These are phyloP conservation scores for Brachyptera putata DNA, from an alignment of 2,888 invertebrate species.

Conservation along the genomic window DNA sequence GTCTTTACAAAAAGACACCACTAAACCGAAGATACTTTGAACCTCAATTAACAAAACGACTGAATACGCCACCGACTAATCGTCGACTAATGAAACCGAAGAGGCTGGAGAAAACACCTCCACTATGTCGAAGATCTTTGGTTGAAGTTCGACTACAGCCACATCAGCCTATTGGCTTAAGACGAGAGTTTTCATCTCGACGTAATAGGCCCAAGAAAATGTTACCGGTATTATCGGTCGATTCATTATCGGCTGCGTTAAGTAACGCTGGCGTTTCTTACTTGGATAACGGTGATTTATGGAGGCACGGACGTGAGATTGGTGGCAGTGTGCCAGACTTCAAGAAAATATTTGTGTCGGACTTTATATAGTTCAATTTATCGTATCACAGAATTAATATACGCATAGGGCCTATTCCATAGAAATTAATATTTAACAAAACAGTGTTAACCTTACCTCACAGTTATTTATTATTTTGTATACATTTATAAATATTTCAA, in stretches of 20 bases:
- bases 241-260: slow-evolving; percentile 43
- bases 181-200: slow-evolving; percentile 15
- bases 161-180: slow-evolving; percentile 23
- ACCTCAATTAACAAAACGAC: background rate
- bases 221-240: slow-evolving; percentile 42
- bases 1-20: slow-evolving; percentile 32
- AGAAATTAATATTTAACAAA: too few relatives aligned
- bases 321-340: slow-evolving; percentile 52
- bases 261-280: slow-evolving; percentile 43
- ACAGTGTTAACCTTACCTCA: too few relatives aligned
- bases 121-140: background rate
- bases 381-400: too few relatives aligned
- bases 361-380: slow-evolving; percentile 47
- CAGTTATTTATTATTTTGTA: too few relatives aligned
- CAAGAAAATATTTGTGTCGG: slow-evolving; percentile 53
- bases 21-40: slow-evolving; percentile 25
- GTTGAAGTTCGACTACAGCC: too few relatives aligned
- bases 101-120: slow-evolving; percentile 39
- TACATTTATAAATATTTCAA: too few relatives aligned
- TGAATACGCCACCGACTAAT: background rate
- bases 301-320: slow-evolving; percentile 43
- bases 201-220: slow-evolving; percentile 30
- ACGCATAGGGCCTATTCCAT: too few relatives aligned
- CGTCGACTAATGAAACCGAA: slow-evolving; percentile 35
- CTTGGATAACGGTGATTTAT: slow-evolving; percentile 44